Evolutionary conservation across 2,113 vertebrate genomes (phyloP).

Genomic region (Lonchura striata): DNA sequence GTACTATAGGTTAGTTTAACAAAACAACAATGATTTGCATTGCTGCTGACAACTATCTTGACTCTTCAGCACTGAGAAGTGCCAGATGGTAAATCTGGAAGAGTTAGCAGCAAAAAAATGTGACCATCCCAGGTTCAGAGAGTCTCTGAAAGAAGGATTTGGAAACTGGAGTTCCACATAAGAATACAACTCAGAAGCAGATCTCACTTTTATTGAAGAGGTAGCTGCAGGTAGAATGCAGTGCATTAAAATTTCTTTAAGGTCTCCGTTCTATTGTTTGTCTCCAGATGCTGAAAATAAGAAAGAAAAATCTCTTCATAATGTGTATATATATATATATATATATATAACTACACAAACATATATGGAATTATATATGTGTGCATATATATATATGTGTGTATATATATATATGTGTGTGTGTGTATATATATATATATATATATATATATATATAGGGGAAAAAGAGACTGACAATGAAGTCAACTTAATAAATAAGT

Average conservation of each 20-base stretch:
- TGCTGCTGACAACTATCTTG: conserved; percentile 74
- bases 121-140: conserved; percentile 57
- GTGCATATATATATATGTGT: not conserved
- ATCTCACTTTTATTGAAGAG: conserved; percentile 15
- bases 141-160: conserved; percentile 71
- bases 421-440: not conserved
- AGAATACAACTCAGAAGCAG: conserved; percentile 52
- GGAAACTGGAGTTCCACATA: conserved; percentile 64
- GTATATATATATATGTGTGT: not conserved
- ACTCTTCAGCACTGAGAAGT: conserved; percentile 70
- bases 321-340: not conserved
- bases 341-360: not conserved
- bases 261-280: not conserved
- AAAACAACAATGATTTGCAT: conserved; percentile 72
- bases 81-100: conserved; percentile 78
- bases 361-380: not conserved
- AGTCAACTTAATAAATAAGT: not conserved
- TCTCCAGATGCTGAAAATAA: not conserved
- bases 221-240: not conserved
- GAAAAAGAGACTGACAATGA: not conserved
- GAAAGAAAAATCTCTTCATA: not conserved
- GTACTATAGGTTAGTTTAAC: conserved; percentile 46
- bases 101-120: conserved; percentile 68
- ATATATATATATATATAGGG: not conserved
- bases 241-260: not conserved